A percentile compares a stretch with the other conserved stretches of the same genome.
Conservation (phyloP, 2,797 vertebrate species). For the Enteromius thamalakanensis region DNA sequence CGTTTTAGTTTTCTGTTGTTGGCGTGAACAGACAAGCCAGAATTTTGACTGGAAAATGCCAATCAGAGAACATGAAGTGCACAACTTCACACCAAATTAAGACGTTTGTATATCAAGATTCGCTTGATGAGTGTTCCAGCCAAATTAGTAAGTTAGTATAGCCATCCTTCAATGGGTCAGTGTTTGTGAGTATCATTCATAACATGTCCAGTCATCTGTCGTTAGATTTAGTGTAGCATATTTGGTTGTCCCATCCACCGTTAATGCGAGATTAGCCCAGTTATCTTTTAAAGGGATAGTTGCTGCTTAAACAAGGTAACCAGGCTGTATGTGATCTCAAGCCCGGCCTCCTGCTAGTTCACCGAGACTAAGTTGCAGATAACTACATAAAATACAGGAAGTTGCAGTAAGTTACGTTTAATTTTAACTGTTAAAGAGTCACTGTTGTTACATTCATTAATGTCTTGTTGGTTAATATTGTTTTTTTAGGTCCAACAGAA, state of each 20-base stretch:
- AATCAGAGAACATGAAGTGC: background rate
- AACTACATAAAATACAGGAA: background rate
- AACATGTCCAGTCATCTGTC: background rate
- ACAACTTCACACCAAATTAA: background rate
- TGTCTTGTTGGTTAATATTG: background rate
- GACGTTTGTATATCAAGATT: background rate
- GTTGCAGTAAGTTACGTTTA: background rate
- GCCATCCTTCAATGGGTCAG: too few relatives aligned
- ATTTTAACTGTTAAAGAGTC: background rate
- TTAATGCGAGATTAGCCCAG: conserved; percentile 73
- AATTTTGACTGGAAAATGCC: background rate
- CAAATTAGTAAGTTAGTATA: background rate
- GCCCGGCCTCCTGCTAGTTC: background rate
- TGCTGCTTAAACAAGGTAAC: conserved; percentile 14
- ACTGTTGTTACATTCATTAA: background rate
- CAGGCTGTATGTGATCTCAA: background rate
- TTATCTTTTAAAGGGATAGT: conserved; percentile 61
- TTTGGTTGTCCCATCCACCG: background rate
- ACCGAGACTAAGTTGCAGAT: background rate
- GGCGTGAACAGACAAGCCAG: background rate
- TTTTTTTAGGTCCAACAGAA: conserved; percentile 82
- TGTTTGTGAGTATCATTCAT: background rate
- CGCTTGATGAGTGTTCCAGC: background rate
- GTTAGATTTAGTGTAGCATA: background rate
- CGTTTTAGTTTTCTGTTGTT: background rate